Evolutionary conservation across 2,113 vertebrate species (phyloP).

Genomic region (Heterotis niloticus): DNA sequence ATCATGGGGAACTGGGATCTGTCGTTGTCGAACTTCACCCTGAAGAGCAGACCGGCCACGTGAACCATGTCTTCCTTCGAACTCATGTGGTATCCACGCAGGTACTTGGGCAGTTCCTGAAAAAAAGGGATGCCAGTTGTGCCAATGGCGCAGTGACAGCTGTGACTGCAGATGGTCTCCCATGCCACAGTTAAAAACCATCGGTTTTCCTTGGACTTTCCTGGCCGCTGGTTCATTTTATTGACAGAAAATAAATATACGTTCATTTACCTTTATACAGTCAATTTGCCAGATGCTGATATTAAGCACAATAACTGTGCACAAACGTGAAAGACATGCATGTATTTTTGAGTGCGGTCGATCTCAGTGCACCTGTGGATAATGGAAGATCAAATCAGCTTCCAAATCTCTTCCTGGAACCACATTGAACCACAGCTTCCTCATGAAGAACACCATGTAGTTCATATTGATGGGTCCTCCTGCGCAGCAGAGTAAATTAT

Average conservation of each 20-base stretch:
- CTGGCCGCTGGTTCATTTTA: background rate
- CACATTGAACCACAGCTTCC: conserved; percentile 89
- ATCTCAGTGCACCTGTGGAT: conserved; percentile 78
- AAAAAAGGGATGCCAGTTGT: conserved; percentile 29
- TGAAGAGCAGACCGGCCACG: conserved; percentile 80
- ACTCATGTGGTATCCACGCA: conserved; percentile 79
- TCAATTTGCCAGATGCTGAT: no score
- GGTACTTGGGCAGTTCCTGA: conserved; percentile 84
- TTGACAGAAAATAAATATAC: background rate
- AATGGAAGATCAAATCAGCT: conserved; percentile 88
- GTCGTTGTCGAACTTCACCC: conserved; percentile 68
- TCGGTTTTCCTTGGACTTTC: background rate
- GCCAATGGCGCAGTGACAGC: background rate
- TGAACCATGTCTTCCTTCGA: conserved; percentile 73
- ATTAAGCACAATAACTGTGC: no score
- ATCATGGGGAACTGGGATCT: conserved; percentile 69
- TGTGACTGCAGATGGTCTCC: background rate
- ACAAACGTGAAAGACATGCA: no score
- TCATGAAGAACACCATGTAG: conserved; percentile 89
- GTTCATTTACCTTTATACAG: background rate
- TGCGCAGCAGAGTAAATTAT: conserved; percentile 30
- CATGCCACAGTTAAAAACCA: background rate
- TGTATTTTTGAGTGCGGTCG: no score
- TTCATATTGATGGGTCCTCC: conserved; percentile 56
- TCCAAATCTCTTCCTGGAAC: conserved; percentile 79